Percentiles rank a stretch among this genome's conserved stretches.
These are phyloP conservation scores for Neodontobutis hainanensis DNA, from an alignment of 2,113 vertebrate genomes.

Conservation along the genomic window DNA sequence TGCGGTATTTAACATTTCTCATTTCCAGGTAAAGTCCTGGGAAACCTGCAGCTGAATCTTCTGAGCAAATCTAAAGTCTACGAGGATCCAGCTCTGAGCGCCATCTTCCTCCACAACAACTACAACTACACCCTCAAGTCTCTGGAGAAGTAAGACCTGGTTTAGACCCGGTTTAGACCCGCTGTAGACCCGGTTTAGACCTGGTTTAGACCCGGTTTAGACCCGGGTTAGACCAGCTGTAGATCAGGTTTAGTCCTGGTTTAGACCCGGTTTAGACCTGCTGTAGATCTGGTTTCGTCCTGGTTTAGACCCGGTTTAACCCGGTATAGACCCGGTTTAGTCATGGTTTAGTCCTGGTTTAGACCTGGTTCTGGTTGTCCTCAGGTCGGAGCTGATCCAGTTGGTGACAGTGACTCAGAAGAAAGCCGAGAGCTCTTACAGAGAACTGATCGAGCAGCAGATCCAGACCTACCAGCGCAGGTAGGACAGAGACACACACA, in stretches of 20 bases:
- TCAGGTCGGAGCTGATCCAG: constrained; percentile 95
- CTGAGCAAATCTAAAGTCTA: constrained; percentile 98
- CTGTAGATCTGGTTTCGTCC: too few relatives aligned
- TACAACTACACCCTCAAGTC: constrained; percentile 99
- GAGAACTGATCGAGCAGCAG: constrained; percentile 92
- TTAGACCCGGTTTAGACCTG: too few relatives aligned
- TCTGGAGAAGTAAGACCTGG: constrained; percentile 88
- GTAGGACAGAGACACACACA: constrained; percentile 56
- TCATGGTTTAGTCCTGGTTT: too few relatives aligned
- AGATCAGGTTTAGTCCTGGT: too few relatives aligned
- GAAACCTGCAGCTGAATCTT: constrained; percentile 96
- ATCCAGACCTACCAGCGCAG: constrained; percentile 94
- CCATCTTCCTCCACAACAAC: constrained; percentile 97
- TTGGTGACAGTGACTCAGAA: constrained; percentile 95
- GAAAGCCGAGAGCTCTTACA: constrained; percentile 87
- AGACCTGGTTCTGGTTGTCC: neutral
- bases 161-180: too few relatives aligned
- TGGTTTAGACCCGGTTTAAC: neutral
- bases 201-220: too few relatives aligned
- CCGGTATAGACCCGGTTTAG: neutral
- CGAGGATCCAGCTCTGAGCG: constrained; percentile 92
- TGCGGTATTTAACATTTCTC: neutral
- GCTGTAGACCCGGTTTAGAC: too few relatives aligned
- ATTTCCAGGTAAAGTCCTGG: constrained; percentile 90
- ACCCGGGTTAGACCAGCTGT: too few relatives aligned